phyloP scores from a whole-genome alignment of 1,140 invertebrate species.

The Panagrolaimus sp. region DNA sequence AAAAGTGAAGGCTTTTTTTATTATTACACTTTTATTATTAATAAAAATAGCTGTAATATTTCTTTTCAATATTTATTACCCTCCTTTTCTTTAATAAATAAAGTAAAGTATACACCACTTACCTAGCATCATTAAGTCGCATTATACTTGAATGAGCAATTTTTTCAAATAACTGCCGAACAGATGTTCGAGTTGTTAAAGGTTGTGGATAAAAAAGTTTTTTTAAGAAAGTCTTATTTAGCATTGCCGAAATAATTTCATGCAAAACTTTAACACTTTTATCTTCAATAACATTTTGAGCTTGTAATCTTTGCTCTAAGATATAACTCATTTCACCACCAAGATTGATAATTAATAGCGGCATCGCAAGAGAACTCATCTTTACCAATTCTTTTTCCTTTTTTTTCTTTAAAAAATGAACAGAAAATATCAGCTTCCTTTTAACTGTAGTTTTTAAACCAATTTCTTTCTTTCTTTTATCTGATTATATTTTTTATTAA shows the following conservation, averaged over 20 bases:
- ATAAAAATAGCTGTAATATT: too few species aligned
- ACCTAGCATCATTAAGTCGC: conserved; percentile 76
- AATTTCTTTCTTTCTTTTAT: too few species aligned
- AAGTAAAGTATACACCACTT: background rate
- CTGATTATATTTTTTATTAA: too few species aligned
- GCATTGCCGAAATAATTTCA: conserved; percentile 76
- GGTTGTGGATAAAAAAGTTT: conserved; percentile 74
- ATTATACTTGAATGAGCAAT: conserved; percentile 85
- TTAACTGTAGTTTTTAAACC: too few species aligned
- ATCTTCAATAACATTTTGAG: conserved; percentile 44
- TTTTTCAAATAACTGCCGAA: conserved; percentile 71
- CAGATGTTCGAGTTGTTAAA: conserved; percentile 67
- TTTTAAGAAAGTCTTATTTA: conserved; percentile 75
- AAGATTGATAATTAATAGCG: conserved; percentile 81
- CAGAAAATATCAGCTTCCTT: too few species aligned
- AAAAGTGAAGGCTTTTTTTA: conserved; percentile 2
- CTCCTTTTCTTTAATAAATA: too few species aligned
- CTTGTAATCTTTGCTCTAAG: conserved; percentile 75
- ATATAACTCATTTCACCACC: conserved; percentile 93
- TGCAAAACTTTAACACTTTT: conserved; percentile 70
- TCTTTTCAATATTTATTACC: too few species aligned
- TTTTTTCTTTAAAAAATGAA: too few species aligned
- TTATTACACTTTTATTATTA: too few species aligned
- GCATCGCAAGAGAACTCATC: conserved; percentile 66
- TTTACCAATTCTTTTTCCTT: conserved; percentile 59